Conservation (phyloP, 2,797 vertebrate species). For the Diglossa cyanea region DNA sequence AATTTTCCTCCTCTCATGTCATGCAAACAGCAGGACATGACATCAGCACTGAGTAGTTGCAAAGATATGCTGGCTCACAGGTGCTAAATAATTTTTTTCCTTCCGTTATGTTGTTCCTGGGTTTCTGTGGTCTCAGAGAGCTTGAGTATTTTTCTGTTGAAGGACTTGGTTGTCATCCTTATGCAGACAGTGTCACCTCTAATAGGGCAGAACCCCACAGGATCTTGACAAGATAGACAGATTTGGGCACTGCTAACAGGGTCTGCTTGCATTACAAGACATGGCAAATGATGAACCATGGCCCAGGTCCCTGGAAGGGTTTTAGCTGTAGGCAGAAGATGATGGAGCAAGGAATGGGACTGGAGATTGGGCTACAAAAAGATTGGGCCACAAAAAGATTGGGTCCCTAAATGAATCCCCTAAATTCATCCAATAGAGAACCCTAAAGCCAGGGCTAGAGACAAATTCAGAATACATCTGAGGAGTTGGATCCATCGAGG, state of each 20-base stretch:
- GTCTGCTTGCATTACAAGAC: background rate
- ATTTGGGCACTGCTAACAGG: background rate
- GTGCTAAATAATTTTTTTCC: background rate
- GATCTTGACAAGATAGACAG: background rate
- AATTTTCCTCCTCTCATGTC: background rate
- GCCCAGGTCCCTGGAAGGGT: accelerated
- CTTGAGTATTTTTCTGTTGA: background rate
- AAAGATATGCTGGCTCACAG: background rate
- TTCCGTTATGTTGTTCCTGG: background rate
- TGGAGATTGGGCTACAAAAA: background rate
- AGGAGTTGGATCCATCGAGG: background rate
- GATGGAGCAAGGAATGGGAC: background rate
- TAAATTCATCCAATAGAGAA: background rate
- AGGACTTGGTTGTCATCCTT: background rate
- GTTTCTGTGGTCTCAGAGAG: background rate
- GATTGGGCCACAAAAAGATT: background rate
- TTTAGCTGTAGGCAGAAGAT: background rate
- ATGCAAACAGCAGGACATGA: background rate
- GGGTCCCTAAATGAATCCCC: background rate
- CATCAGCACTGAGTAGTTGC: background rate
- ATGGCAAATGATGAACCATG: background rate
- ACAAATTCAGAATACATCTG: background rate
- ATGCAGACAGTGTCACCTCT: background rate
- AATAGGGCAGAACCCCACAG: background rate
- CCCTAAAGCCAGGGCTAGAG: background rate